Evolutionary conservation across 53 echinoderm and acorn worm genomes (phyloP), one percentile per base, ranked within the genome.

Genomic region (Antedon mediterranea): DNA sequence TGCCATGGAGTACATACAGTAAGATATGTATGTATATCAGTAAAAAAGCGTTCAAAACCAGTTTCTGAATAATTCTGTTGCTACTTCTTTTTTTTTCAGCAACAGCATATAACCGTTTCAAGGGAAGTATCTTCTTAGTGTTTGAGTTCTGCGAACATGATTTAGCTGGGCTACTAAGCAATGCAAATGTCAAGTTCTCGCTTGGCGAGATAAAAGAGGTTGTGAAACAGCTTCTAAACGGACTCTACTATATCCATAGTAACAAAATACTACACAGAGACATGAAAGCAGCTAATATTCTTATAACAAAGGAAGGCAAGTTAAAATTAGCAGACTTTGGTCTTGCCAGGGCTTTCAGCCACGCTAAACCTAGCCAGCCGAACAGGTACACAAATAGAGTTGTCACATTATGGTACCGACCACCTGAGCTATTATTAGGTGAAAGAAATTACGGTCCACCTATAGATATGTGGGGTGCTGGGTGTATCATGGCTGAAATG

Each of bases 71-170:
- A 37, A 37, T 6, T 37, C 37, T 37, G 37, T 37, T 6, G n/a
- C n/a, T 37, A 6, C 11, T 37, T 37, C 11, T 37, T 0, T 76
- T 79, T 76, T 34, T 81, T 34, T 30, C 87, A 95, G 95, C 95
- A 5, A 89, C 95, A 23, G 78, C 85, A n/a, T 92, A 89, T 85
- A 92, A 97, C 79, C 83, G 91, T 11, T 91, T 86, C 88, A 97
- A 91, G 43, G 92, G 92, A 3, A 97, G 97, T 81, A 92, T 97
- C 72, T 97, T 87, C 76, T 86, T 97, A 7, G 97, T 97, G 31
- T 97, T 95, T 97, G 97, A 97, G 76, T 97, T 97, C 82, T 97
- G 97, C 32, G 97, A 92, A 70, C 97, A 97, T 77, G 97, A 97
- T 72, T 83, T 97, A 34, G 97, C 97, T 0, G 97, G 97, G n/a